Evolutionary conservation across 1,140 invertebrate genomes (phyloP).

Genomic region (Drosophila arawakana): DNA sequence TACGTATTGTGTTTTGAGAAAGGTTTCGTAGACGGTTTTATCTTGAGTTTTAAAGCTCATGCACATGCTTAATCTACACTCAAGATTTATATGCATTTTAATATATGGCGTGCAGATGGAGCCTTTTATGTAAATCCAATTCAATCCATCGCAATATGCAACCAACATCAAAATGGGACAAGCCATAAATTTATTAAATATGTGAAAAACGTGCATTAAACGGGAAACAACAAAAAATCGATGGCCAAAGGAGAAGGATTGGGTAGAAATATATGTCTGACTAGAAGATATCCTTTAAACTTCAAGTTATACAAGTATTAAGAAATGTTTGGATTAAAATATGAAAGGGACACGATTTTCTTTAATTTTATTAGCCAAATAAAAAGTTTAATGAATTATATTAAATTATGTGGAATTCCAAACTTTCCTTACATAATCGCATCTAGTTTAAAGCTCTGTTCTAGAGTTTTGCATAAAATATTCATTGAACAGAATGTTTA

Average conservation of each 20-base stretch:
- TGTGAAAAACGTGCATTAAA: constrained; percentile 55
- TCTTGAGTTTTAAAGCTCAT: constrained; percentile 30
- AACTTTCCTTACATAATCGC: too few species aligned
- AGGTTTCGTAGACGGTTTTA: constrained; percentile 4
- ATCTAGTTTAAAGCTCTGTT: too few species aligned
- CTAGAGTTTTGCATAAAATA: background rate
- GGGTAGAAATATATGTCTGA: background rate
- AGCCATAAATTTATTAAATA: constrained; percentile 33
- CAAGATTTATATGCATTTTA: constrained; percentile 32
- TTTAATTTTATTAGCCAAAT: background rate
- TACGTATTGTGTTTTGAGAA: constrained; percentile 25
- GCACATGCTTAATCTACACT: constrained; percentile 27
- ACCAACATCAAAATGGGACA: background rate
- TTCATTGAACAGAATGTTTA: constrained; percentile 1
- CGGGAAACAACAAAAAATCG: constrained; percentile 16
- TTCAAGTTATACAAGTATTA: too few species aligned
- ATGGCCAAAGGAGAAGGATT: background rate
- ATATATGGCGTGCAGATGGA: constrained; percentile 26
- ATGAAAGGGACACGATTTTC: too few species aligned
- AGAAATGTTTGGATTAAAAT: too few species aligned
- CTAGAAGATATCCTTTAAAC: background rate
- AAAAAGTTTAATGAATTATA: background rate
- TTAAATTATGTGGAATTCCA: background rate
- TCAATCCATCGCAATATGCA: constrained; percentile 14
- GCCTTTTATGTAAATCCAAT: constrained; percentile 36